These are phyloP conservation scores for Augochlora pura DNA, from an alignment of 1,140 invertebrate species.

Conservation along the genomic window DNA sequence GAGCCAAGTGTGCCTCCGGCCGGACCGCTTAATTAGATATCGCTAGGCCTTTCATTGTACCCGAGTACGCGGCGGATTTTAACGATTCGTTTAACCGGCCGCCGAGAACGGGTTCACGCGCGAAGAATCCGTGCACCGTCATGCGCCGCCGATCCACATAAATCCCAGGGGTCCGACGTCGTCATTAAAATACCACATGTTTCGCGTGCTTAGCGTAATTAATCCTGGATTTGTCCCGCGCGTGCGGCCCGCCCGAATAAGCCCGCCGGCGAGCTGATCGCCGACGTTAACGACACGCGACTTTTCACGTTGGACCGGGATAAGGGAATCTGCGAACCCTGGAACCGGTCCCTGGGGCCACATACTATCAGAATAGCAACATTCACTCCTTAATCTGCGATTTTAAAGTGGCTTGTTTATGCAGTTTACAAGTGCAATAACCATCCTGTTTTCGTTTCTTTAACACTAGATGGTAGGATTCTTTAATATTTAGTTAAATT, in stretches of 20 bases:
- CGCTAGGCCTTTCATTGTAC: constrained; percentile 15
- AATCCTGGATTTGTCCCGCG: constrained; percentile 19
- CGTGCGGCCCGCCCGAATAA: not conserved
- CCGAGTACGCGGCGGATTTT: constrained; percentile 2
- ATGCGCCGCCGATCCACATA: constrained; percentile 7
- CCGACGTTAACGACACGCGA: constrained; percentile 18
- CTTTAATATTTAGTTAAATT: too few species aligned
- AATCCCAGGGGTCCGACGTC: constrained; percentile 24
- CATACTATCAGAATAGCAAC: too few species aligned
- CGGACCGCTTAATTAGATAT: constrained; percentile 55
- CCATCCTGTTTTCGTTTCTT: too few species aligned
- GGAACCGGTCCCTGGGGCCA: not conserved
- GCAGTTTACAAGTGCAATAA: too few species aligned
- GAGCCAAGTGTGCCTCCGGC: constrained; percentile 33
- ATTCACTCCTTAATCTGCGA: too few species aligned
- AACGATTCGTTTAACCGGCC: constrained; percentile 39
- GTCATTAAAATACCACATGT: constrained; percentile 46
- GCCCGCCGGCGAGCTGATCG: not conserved
- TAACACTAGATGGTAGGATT: too few species aligned
- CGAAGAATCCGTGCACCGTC: constrained; percentile 2
- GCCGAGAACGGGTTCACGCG: not conserved
- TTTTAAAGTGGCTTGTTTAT: too few species aligned
- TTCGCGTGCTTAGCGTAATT: constrained; percentile 25
- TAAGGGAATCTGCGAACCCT: not conserved
- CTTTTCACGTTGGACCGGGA: not conserved